Conservation (phyloP, 2,888 invertebrate genomes). For the Clanis bilineata region DNA sequence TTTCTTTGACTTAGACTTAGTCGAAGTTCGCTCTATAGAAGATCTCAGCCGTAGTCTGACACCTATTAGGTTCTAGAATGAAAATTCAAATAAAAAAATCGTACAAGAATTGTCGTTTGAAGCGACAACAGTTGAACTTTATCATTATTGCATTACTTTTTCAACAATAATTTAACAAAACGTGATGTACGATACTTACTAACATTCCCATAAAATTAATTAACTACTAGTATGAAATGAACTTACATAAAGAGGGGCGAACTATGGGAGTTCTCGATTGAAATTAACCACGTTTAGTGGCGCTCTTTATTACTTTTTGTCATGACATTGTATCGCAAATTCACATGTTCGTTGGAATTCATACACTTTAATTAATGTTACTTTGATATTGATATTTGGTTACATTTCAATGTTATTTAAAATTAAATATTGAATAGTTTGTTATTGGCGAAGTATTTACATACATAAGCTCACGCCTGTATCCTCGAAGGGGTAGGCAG, state of each 20-base stretch:
- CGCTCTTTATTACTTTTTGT: conserved; percentile 6
- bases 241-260: not conserved
- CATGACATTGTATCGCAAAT: conserved; percentile 1
- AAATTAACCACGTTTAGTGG: conserved; percentile 1
- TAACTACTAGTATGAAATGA: not conserved
- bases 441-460: too few relatives aligned
- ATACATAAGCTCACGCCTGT: too few relatives aligned
- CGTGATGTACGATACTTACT: not conserved
- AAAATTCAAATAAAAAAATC: too few relatives aligned
- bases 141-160: not conserved
- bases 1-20: too few relatives aligned
- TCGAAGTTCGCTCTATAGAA: too few relatives aligned
- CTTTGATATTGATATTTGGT: not conserved
- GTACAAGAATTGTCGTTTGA: too few relatives aligned
- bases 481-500: too few relatives aligned
- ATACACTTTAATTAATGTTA: not conserved
- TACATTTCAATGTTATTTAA: too few relatives aligned
- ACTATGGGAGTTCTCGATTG: not conserved
- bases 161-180: not conserved
- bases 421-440: too few relatives aligned
- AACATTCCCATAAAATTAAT: not conserved
- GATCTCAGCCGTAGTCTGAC: too few relatives aligned
- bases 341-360: not conserved
- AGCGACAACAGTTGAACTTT: too few relatives aligned
- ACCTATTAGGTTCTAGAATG: too few relatives aligned